Percentiles rank a stretch among this genome's conserved stretches.
Evolutionary conservation across 2,797 vertebrate genomes (phyloP).

Genomic region (Eulemur coronatus): DNA sequence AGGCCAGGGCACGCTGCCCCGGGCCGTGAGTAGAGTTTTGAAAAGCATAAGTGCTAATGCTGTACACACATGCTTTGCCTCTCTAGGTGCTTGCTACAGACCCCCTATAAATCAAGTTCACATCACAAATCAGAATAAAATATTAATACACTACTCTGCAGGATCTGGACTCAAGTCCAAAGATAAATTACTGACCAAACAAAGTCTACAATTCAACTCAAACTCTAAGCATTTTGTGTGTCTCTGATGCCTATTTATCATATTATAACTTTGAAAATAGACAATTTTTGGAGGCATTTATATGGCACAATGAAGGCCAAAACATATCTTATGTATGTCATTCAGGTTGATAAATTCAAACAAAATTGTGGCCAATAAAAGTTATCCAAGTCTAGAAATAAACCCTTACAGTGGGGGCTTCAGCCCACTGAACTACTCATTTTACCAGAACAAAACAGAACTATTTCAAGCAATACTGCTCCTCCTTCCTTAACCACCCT

Average conservation of each 20-base stretch:
- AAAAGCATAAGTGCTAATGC: not conserved
- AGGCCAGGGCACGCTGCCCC: no score
- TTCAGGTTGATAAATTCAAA: not conserved
- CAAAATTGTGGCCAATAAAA: conserved; percentile 2
- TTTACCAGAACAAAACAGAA: not conserved
- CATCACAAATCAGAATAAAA: not conserved
- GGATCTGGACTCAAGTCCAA: not conserved
- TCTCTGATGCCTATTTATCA: not conserved
- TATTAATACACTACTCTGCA: not conserved
- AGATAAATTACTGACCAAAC: not conserved
- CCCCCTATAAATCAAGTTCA: not conserved
- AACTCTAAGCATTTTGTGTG: not conserved
- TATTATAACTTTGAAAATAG: not conserved
- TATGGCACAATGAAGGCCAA: not conserved
- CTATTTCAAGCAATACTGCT: not conserved
- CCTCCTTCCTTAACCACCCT: not conserved
- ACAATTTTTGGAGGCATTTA: not conserved
- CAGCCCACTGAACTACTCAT: not conserved
- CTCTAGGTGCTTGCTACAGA: not conserved
- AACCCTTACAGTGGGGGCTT: not conserved
- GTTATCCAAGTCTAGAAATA: not conserved
- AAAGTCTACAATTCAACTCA: not conserved
- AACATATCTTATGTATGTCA: not conserved
- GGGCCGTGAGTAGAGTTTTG: not conserved
- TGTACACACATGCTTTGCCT: not conserved